A percentile compares a stretch with the other conserved stretches of the same genome.
These are phyloP conservation scores for Pluvialis apricaria DNA, from an alignment of 2,113 vertebrate species.

Conservation along the genomic window DNA sequence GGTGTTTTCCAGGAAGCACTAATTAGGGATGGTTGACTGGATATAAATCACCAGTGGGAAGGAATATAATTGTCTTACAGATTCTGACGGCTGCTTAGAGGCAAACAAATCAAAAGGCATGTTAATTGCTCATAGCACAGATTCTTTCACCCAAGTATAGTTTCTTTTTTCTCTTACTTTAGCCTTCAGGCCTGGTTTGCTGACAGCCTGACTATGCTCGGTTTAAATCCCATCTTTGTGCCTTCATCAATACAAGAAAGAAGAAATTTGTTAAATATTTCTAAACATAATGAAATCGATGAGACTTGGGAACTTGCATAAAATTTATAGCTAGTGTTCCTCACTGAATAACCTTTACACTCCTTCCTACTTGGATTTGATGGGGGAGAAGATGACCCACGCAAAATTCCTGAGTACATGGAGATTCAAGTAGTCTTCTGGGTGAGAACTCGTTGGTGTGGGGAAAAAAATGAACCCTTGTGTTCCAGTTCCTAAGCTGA, in stretches of 20 bases:
- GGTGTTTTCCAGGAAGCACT: background rate
- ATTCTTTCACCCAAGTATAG: background rate
- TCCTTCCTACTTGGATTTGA: background rate
- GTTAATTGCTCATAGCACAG: background rate
- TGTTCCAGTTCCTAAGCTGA: background rate
- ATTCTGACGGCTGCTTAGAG: background rate
- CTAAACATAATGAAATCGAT: background rate
- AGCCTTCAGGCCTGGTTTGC: background rate
- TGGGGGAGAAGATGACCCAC: background rate
- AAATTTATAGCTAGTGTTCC: background rate
- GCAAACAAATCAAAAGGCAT: background rate
- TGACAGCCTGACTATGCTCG: background rate
- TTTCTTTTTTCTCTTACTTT: background rate
- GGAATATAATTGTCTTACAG: background rate
- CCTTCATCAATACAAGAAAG: background rate
- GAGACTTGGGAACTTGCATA: background rate
- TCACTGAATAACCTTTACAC: background rate
- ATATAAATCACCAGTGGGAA: background rate
- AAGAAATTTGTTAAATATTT: background rate
- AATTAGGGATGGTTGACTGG: background rate
- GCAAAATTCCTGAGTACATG: background rate
- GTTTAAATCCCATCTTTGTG: background rate
- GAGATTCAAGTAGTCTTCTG: background rate
- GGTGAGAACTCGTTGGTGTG: accelerated
- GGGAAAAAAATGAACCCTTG: background rate